These are phyloP conservation scores for Diadophis punctatus DNA, from an alignment of 2,113 vertebrate species.

Conservation along the genomic window DNA sequence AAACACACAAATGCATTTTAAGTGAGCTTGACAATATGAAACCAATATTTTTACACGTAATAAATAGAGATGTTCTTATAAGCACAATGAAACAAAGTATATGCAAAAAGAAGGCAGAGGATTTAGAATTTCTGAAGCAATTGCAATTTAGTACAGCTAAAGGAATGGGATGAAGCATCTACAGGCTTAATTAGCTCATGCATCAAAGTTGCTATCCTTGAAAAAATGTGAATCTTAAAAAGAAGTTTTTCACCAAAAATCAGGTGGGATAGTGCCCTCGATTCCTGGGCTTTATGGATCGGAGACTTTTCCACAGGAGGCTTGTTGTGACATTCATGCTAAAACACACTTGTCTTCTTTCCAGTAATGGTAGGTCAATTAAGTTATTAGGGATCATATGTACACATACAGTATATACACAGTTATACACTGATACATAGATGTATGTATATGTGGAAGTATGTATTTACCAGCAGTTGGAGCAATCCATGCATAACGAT, in stretches of 20 bases:
- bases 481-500: neutral
- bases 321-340: neutral
- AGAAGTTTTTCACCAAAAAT: neutral
- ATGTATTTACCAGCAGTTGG: neutral
- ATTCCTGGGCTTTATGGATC: neutral
- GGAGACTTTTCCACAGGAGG: neutral
- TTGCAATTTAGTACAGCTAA: neutral
- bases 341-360: neutral
- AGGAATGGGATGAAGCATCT: neutral
- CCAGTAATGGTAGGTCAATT: neutral
- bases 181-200: neutral
- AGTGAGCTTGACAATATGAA: conserved; percentile 42
- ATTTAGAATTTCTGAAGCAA: neutral
- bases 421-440: neutral
- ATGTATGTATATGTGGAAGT: neutral
- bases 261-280: neutral
- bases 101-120: neutral
- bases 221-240: neutral
- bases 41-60: conserved; percentile 50
- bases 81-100: conserved; percentile 32
- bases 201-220: neutral
- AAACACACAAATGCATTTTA: conserved; percentile 35
- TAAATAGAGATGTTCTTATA: conserved; percentile 30
- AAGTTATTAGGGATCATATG: neutral
- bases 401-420: no score